Conservation (phyloP, 2,888 invertebrate species). For the Altica lythri region DNA sequence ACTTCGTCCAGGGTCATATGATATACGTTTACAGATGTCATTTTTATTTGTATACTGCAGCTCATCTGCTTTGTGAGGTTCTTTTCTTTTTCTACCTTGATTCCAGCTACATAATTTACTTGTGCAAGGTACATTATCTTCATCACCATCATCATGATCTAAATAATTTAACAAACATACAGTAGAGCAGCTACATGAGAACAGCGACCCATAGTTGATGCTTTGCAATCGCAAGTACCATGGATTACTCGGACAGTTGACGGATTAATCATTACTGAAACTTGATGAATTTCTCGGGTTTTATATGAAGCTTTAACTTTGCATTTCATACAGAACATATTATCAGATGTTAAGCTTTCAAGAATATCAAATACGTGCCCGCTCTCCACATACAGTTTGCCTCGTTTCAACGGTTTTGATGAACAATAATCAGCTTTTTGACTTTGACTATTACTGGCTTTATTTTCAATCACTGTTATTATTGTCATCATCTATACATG, state of each 20-base stretch:
- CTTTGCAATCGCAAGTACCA: background rate
- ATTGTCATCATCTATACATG: conserved; percentile 3
- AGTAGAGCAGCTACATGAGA: conserved; percentile 1
- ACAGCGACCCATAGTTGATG: conserved; percentile 5
- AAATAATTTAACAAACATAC: conserved; percentile 7
- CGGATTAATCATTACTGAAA: conserved; percentile 5
- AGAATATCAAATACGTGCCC: conserved; percentile 7
- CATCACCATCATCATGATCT: background rate
- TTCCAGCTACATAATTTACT: conserved; percentile 10
- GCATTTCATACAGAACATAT: conserved; percentile 10
- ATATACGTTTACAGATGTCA: background rate
- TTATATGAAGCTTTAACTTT: conserved; percentile 5
- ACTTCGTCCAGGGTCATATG: conserved; percentile 8
- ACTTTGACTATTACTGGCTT: background rate
- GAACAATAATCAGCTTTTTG: background rate
- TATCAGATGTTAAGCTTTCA: background rate
- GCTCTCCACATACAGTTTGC: background rate
- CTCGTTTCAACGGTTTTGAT: background rate
- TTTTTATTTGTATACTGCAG: conserved; percentile 7
- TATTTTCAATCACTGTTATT: conserved; percentile 5
- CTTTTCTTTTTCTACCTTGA: conserved; percentile 9
- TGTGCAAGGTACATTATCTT: background rate
- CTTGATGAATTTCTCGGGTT: conserved; percentile 8
- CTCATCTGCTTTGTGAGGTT: conserved; percentile 1
- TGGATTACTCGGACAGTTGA: too few relatives aligned